Percentiles rank a stretch among this genome's conserved stretches.
Conservation (phyloP, 1,140 invertebrate species). For the Heterodera carotae region DNA sequence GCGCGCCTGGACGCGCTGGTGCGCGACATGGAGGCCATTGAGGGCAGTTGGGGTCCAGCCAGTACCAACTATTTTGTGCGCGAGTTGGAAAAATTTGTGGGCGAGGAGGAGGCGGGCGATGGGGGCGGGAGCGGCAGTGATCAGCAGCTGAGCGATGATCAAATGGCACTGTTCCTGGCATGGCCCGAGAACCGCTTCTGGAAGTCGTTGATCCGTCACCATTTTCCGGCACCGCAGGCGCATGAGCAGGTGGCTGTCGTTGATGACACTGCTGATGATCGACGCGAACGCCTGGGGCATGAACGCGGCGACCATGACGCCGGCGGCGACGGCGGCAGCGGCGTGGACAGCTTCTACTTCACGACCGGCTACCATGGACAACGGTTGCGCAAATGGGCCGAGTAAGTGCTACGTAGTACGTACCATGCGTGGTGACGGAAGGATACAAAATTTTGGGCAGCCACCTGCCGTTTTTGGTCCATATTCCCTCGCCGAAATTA, state of each 20-base stretch:
- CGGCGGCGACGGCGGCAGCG: conserved; percentile 50
- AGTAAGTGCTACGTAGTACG: conserved; percentile 26
- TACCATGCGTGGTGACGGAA: no score
- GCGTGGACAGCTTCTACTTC: conserved; percentile 63
- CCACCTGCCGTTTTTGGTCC: no score
- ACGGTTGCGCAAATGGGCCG: conserved; percentile 55
- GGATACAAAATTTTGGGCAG: no score
- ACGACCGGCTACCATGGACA: conserved; percentile 64
- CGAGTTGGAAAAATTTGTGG: conserved; percentile 55
- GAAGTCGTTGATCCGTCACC: conserved; percentile 59
- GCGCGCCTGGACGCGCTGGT: conserved; percentile 56
- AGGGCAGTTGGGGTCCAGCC: conserved; percentile 52
- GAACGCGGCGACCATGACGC: neutral
- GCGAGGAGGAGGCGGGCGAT: conserved; percentile 1
- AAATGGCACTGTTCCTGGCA: conserved; percentile 46
- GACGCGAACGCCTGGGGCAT: no score
- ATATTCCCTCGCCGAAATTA: no score
- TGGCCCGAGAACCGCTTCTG: conserved; percentile 64
- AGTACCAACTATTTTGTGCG: conserved; percentile 64
- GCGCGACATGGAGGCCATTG: conserved; percentile 55
- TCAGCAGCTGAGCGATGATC: neutral
- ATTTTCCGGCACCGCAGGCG: neutral
- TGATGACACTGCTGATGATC: no score
- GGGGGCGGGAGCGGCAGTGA: no score
- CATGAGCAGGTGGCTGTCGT: no score